Base-by-base conservation (phyloP, 92 coral and sea anemone genomes). In the Parazoanthus atlanticus region DNA sequence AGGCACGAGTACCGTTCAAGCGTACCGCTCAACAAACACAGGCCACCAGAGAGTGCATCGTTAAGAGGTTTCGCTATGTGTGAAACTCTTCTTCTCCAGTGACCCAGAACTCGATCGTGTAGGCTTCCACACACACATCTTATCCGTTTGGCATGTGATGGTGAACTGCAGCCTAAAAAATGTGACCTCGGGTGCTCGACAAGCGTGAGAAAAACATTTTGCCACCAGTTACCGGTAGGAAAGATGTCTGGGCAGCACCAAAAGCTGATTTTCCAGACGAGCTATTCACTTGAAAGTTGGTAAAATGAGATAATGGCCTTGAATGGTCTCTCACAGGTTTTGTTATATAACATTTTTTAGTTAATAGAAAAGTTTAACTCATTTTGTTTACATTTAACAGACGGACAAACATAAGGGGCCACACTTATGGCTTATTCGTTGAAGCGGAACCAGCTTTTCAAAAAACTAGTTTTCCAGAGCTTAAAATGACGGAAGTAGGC, bases 221-320 rank as follows among this genome's bases (percentile, higher is more conserved):
- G 0, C 79, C 79, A 75, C 79, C 79, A 1, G 79, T 75, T 19
- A 75, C 40, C 46, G 11, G 46, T 36, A 61, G 69, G 69, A 23
- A 61, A 25, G 3, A 23, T 25, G 65, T 6, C 69, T 25, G 69
- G 69, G 69, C 3, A 61, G 26, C 16, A 61, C 21, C 28, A 61
- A 61, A 61, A 3, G 16, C 28, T 61, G 7, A 61, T 61, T 61
- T 19, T 61, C 69, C 69, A 61, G 69, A 25, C 6, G 28, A 61
- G 28, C 28, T 13, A 31, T 25, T 83, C 41, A 84, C 85, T 88
- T 89, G 46, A 69, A 76, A 85, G 7, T 76, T 12, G 10, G 65
- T 6, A 61, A 61, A 61, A 61, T 61, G 9, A 4, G 69, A 25
- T 61, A 19, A 61, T 61, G 8, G 69, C 69, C 28, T 61, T 61